Base-by-base conservation (phyloP, 2,888 invertebrate species). In the Drosophila phalerata region DNA sequence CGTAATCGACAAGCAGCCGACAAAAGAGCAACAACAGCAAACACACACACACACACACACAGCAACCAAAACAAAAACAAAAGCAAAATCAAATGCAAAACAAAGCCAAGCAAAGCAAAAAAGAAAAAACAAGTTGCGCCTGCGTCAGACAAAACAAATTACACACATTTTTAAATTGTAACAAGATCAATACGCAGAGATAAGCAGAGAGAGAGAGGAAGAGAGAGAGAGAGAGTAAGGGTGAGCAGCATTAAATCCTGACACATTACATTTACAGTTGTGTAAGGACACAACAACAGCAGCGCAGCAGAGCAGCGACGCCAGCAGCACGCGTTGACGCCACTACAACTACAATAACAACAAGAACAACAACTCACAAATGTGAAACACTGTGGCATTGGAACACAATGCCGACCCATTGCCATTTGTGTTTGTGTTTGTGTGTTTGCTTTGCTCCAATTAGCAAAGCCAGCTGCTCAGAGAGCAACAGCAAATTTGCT, bases 241-340 rank as follows among this genome's bases (percentile, higher is more conserved):
- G 57, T 38, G 56, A 58, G 61, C 67, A 52, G 69, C 83, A 83
- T 77, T 70, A 88, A 82, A 90, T 91, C 91, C 90, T 90, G 84
- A 75, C 90, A 74, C 89, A 90, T 91, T 83, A 84, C 79, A 85
- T 81, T 89, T 81, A 77, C 86, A 79, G 87, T 90, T 91, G 90
- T 85, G 89, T 83, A 83, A 91, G 89, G 90, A 90, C 90, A 72
- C 80, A 64, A 42, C 58, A 47, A 10, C 45, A n/a, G 30, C 52
- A 74, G 65, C 72, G 51, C 40, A 19, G 11, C 34, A 5, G 5
- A 15, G 40, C 38, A 70, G 68, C 61, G 48, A 61, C 49, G 45
- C 49, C 13, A 53, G 45, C 60, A 37, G 49, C 64, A 17, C 28
- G 37, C 55, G 32, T 47, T 52, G 40, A 47, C 58, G 48, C 42